Percentiles rank a stretch among this genome's conserved stretches.
phyloP scores from a whole-genome alignment of 2,888 invertebrate species.

The Eupelmus urozonus region DNA sequence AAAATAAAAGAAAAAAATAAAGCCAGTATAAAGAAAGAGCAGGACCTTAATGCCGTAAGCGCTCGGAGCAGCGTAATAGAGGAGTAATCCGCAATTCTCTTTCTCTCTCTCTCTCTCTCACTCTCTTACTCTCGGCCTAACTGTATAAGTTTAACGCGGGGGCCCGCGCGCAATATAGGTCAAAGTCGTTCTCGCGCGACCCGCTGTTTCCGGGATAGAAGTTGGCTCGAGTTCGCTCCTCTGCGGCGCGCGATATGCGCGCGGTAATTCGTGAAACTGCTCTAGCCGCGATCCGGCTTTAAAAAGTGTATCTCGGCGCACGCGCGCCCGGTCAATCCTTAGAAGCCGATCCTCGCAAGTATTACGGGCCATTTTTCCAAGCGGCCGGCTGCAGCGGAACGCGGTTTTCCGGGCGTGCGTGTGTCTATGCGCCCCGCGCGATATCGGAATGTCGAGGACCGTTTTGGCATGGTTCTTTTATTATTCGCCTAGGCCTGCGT shows the following conservation, averaged over 20 bases:
- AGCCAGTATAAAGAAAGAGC: not conserved
- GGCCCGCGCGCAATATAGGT: constrained; percentile 42
- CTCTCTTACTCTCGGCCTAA: too few relatives aligned
- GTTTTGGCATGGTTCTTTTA: too few relatives aligned
- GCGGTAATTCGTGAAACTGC: constrained; percentile 33
- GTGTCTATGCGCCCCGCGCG: not conserved
- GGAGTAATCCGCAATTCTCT: constrained; percentile 28
- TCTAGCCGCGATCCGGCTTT: constrained; percentile 12
- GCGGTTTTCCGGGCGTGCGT: not conserved
- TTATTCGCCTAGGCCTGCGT: not conserved
- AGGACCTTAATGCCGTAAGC: constrained; percentile 33
- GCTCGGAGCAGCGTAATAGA: constrained; percentile 24
- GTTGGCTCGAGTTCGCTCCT: not conserved
- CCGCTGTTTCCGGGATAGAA: constrained; percentile 42
- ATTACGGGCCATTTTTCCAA: too few relatives aligned
- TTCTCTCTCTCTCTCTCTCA: too few relatives aligned
- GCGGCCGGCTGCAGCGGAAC: too few relatives aligned
- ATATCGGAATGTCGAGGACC: not conserved
- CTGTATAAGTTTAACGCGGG: constrained; percentile 38
- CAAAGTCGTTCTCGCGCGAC: constrained; percentile 39
- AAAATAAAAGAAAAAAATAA: not conserved
- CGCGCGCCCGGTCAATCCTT: not conserved
- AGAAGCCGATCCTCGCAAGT: too few relatives aligned
- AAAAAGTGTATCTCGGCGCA: not conserved
- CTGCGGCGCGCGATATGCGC: not conserved